Base-by-base conservation (phyloP, 2,888 invertebrate species). In the Merodon equestris region DNA sequence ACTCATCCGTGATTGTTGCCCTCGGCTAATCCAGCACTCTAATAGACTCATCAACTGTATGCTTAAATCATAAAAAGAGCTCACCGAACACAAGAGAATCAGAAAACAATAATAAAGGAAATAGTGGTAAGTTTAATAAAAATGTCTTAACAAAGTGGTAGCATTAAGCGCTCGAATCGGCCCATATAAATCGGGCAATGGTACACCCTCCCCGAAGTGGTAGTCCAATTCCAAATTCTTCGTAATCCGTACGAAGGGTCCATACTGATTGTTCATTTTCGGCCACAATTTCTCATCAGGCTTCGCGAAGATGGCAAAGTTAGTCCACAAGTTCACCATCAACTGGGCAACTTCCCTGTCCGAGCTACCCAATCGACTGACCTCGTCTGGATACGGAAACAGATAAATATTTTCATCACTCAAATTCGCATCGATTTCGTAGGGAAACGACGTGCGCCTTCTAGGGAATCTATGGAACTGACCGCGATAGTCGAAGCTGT, bases 371-470 rank as follows among this genome's bases (percentile, higher is more conserved):
- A 90, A 83, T 0, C 76, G 74, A 27, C 87, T 86, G 1, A 86
- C 86, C 54, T 87, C 86, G 15, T 82, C 83, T 0, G 89, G 88
- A 60, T 86, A 89, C 1, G 89, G 89, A 83, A 92, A 92, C 18
- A 92, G 83, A 81, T 92, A 91, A 14, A 91, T 89, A 9, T 91
- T 88, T 73, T 92, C 92, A 81, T 92, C 91, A 13, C 91, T 91
- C 64, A 92, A 91, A 47, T 91, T 90, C 3, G 91, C 90, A 38
- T 91, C 90, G 54, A 89, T 87, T 45, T 86, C 86, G 68, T 90
- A 90, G 0, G 90, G 90, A 81, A 89, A 82, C 0, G 86, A 85
- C 15, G 85, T 86, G 1, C 83, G 83, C 40, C 87, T 83, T 47
- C 84, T 83, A 0, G 87, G 88, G 71, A 89, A 90, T 47, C 88